phyloP scores from a whole-genome alignment of 1,140 invertebrate species.

The Chrysomallon squamiferum region DNA sequence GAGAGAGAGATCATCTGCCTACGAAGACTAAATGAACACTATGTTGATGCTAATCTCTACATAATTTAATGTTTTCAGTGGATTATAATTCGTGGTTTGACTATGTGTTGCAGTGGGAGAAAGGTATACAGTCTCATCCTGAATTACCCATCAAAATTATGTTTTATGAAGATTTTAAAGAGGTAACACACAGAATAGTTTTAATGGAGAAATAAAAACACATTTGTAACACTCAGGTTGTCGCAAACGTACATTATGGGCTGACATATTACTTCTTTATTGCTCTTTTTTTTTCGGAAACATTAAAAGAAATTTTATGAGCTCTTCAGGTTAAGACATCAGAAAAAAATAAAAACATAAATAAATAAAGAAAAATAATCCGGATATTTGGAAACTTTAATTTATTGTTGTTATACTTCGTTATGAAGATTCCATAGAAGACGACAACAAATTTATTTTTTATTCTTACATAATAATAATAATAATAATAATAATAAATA shows the following conservation, averaged over 20 bases:
- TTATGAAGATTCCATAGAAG: no score
- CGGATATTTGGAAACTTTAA: no score
- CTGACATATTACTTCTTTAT: neutral
- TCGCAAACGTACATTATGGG: neutral
- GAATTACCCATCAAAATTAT: conserved; percentile 23
- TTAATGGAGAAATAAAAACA: neutral
- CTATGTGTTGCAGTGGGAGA: conserved; percentile 24
- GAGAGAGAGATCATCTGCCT: no score
- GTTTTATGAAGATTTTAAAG: conserved; percentile 31
- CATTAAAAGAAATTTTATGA: neutral
- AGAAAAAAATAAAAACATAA: neutral
- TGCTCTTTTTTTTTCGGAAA: neutral
- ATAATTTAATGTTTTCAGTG: no score
- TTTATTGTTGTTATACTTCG: no score
- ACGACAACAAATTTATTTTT: no score
- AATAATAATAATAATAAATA: no score
- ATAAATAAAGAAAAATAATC: no score
- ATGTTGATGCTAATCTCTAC: no score
- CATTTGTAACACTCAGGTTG: neutral
- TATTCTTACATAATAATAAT: no score
- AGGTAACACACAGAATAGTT: conserved; percentile 12
- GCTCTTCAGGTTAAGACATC: neutral
- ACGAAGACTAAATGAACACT: no score
- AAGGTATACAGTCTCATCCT: conserved; percentile 21
- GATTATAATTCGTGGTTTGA: conserved; percentile 38